Conservation (phyloP, 2,797 vertebrate genomes). For the Gambelia wislizenii region DNA sequence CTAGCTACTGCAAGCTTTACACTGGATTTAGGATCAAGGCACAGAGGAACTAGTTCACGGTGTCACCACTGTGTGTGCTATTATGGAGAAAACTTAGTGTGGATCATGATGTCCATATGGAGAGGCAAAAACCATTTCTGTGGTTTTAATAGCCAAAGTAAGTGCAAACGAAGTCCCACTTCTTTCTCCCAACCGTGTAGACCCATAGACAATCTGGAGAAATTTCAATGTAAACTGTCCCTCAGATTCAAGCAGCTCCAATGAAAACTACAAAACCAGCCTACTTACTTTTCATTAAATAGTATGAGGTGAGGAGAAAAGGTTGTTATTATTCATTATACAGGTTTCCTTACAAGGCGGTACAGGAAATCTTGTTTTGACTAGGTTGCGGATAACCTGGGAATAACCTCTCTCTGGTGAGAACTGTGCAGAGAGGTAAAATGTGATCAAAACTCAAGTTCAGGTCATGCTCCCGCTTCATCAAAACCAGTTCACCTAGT, state of each 20-base stretch:
- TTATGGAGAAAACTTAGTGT: background rate
- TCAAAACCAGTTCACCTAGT: background rate
- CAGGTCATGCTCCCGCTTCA: background rate
- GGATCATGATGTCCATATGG: background rate
- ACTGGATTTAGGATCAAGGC: background rate
- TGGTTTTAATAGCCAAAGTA: background rate
- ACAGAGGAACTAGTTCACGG: background rate
- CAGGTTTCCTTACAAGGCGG: background rate
- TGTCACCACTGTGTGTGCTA: background rate
- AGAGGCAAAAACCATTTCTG: background rate
- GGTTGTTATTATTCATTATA: constrained; percentile 20
- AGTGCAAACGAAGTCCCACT: background rate
- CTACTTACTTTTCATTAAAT: background rate
- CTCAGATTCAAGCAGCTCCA: constrained; percentile 6
- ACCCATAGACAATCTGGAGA: background rate
- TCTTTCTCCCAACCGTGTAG: background rate
- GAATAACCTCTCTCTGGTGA: background rate
- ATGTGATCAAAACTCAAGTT: background rate
- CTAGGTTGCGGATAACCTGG: background rate
- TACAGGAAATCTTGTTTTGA: constrained; percentile 6
- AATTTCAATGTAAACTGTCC: background rate
- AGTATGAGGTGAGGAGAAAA: background rate
- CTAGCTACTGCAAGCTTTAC: too few species aligned
- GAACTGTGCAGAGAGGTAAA: constrained; percentile 27
- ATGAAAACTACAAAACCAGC: constrained; percentile 17